A percentile compares a stretch with the other conserved stretches of the same genome.
Conservation (phyloP, 2,113 vertebrate species). For the Leptocoma aspasia region DNA sequence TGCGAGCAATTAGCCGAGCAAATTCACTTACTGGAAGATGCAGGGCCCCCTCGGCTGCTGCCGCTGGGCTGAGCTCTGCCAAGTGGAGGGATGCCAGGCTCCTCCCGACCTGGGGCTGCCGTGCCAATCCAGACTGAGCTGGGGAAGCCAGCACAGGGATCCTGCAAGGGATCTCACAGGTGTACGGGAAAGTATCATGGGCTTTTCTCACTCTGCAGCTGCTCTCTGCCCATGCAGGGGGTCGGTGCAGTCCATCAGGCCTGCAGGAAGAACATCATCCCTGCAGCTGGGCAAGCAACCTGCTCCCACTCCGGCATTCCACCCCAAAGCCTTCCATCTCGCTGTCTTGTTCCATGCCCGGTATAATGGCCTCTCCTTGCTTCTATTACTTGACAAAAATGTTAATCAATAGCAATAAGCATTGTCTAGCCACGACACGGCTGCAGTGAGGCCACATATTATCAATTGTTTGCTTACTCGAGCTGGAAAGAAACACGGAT, state of each 20-base stretch:
- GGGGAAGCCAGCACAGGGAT: fast-evolving
- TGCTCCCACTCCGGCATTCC: not conserved
- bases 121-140: fast-evolving
- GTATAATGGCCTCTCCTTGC: not conserved
- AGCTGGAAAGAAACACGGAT: not conserved
- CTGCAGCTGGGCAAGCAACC: not conserved
- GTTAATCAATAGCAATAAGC: not conserved
- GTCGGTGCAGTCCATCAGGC: too few relatives aligned
- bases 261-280: not conserved
- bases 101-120: not conserved
- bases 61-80: not conserved
- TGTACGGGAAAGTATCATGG: fast-evolving
- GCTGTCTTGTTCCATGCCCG: not conserved
- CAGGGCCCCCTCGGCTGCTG: not conserved
- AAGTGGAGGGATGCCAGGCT: not conserved
- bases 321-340: not conserved
- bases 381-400: not conserved
- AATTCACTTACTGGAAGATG: constrained; percentile 15
- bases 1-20: constrained; percentile 2
- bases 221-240: not conserved
- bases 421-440: not conserved
- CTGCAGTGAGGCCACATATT: not conserved
- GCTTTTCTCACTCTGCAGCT: not conserved
- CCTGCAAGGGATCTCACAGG: not conserved
- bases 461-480: not conserved